Conservation (phyloP, 2,113 vertebrate genomes). For the Calyptommatus sinebrachiatus region DNA sequence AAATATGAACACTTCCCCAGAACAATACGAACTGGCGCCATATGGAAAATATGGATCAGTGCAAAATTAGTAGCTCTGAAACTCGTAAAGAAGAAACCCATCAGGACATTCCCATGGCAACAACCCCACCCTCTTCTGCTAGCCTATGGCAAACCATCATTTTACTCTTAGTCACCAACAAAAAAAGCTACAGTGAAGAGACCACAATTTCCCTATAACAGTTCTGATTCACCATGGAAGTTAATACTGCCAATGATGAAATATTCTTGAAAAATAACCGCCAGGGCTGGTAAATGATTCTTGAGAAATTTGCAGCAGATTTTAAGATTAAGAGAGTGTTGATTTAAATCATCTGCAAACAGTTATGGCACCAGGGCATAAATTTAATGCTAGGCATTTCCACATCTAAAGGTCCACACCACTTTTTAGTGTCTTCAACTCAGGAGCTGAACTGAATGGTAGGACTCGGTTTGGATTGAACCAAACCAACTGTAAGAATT, state of each 20-base stretch:
- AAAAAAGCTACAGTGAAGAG: not conserved
- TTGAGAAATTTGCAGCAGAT: slow-evolving; percentile 1
- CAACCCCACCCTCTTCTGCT: no score
- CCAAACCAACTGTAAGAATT: no score
- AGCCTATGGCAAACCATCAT: not conserved
- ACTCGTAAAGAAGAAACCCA: not conserved
- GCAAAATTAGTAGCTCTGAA: not conserved
- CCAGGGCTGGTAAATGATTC: not conserved
- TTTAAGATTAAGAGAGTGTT: not conserved
- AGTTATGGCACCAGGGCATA: slow-evolving; percentile 18
- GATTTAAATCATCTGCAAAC: slow-evolving; percentile 36
- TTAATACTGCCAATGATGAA: not conserved
- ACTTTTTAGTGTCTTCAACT: not conserved
- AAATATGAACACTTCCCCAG: not conserved
- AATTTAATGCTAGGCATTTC: slow-evolving; percentile 16
- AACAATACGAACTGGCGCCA: not conserved
- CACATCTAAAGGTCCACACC: not conserved
- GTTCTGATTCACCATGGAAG: not conserved
- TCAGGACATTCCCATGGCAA: not conserved
- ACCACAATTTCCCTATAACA: not conserved
- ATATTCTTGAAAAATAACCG: slow-evolving; percentile 24
- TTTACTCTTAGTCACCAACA: not conserved
- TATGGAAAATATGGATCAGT: not conserved
- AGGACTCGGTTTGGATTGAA: no score
- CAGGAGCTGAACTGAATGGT: not conserved